Percentiles rank a stretch among this genome's conserved stretches.
Evolutionary conservation across 2,113 vertebrate species (phyloP).

Genomic region (Bostrychus sinensis): DNA sequence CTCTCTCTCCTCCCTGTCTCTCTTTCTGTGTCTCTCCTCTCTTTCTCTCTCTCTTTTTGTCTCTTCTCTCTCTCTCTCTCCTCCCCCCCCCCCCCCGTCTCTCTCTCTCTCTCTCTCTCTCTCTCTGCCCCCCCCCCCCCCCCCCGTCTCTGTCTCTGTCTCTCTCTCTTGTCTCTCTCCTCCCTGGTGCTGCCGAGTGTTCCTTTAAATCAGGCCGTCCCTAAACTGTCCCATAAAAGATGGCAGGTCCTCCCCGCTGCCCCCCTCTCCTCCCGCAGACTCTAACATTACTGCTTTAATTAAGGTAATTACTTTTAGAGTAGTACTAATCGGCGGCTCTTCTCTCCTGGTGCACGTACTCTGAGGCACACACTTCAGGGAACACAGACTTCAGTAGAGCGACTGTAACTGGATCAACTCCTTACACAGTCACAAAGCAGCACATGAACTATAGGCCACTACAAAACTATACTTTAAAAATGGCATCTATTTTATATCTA

Average conservation of each 20-base stretch:
- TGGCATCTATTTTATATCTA: too few relatives aligned
- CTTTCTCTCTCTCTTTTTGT: not conserved
- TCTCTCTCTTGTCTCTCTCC: slow-evolving; percentile 24
- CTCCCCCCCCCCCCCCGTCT: not conserved
- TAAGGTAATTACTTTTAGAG: slow-evolving; percentile 86
- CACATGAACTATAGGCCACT: too few relatives aligned
- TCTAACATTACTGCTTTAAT: slow-evolving; percentile 84
- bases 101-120: not conserved
- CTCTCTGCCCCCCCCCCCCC: slow-evolving; percentile 21
- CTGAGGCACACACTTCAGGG: slow-evolving; percentile 10
- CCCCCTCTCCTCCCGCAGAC: slow-evolving; percentile 53
- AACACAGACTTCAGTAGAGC: slow-evolving; percentile 27
- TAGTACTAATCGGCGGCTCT: slow-evolving; percentile 80
- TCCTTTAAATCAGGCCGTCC: slow-evolving; percentile 78
- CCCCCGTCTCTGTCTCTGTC: slow-evolving; percentile 5
- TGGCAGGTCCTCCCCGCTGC: slow-evolving; percentile 61
- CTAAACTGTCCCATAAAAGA: slow-evolving; percentile 80
- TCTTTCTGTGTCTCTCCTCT: too few relatives aligned
- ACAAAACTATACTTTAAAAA: too few relatives aligned
- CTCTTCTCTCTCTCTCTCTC: not conserved
- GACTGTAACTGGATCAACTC: slow-evolving; percentile 48
- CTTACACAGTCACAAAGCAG: slow-evolving; percentile 64
- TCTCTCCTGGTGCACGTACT: slow-evolving; percentile 57
- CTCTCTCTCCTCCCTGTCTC: too few relatives aligned
- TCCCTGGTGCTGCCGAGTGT: slow-evolving; percentile 39